Percentiles rank a stretch among this genome's conserved stretches.
Conservation (phyloP, 2,113 vertebrate species). For the Pseudopipra pipra region DNA sequence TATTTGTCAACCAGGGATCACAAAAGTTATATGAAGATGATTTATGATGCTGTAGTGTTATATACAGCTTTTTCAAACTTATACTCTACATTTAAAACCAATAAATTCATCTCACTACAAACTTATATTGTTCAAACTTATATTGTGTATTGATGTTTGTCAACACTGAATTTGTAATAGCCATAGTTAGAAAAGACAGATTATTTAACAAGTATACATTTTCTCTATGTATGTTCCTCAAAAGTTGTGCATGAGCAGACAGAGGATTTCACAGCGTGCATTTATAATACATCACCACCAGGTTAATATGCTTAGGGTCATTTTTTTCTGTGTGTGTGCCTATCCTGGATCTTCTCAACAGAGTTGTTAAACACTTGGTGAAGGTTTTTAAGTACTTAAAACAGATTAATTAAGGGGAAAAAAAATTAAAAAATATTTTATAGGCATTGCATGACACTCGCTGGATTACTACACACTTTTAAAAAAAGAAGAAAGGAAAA, state of each 20-base stretch:
- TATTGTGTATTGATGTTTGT: not conserved
- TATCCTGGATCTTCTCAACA: not conserved
- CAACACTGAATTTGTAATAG: not conserved
- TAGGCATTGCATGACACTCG: not conserved
- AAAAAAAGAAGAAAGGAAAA: not conserved
- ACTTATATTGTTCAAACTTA: not conserved
- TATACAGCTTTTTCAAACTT: not conserved
- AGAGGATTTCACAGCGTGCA: not conserved
- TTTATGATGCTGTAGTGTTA: not conserved
- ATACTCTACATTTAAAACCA: not conserved
- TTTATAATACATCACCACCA: not conserved
- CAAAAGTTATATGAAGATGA: not conserved
- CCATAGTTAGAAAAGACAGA: constrained; percentile 25
- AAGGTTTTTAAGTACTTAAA: not conserved
- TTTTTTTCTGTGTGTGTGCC: not conserved
- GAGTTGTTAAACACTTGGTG: not conserved
- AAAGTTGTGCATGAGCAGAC: not conserved
- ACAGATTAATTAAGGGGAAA: not conserved
- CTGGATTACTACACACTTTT: not conserved
- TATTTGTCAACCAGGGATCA: not conserved
- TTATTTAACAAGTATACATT: not conserved
- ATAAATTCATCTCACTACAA: not conserved
- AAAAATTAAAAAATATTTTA: not conserved
- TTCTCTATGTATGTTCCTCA: not conserved
- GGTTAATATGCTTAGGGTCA: not conserved